Conservation (phyloP, 2,113 vertebrate species). For the Xiphophorus couchianus region DNA sequence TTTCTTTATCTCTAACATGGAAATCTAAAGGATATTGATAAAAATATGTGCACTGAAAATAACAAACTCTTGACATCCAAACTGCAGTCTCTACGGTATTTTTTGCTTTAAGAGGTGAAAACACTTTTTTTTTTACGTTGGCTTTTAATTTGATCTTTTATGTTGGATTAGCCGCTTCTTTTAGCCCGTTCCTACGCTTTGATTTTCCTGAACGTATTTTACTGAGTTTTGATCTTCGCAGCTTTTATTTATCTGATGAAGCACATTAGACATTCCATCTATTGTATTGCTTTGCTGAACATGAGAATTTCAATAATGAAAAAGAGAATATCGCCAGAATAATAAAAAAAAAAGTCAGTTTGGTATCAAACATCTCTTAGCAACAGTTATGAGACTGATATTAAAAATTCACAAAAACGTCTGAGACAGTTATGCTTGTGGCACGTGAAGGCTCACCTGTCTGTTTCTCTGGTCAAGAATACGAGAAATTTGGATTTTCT, state of each 20-base stretch:
- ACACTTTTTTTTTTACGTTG: too few relatives aligned
- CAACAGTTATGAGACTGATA: neutral
- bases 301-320: neutral
- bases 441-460: constrained; percentile 79
- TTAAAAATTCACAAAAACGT: neutral
- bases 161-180: neutral
- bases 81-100: neutral
- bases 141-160: too few relatives aligned
- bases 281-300: neutral
- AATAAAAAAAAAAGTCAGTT: neutral
- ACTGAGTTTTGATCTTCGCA: too few relatives aligned
- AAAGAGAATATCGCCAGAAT: too few relatives aligned
- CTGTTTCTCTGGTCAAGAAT: constrained; percentile 94
- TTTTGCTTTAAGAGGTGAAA: too few relatives aligned
- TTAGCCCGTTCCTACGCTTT: neutral
- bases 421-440: neutral
- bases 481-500: constrained; percentile 97
- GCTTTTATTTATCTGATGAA: too few relatives aligned
- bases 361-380: neutral
- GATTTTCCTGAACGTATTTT: neutral
- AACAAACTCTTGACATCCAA: neutral
- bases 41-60: neutral
- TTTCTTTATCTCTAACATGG: neutral
- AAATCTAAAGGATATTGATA: neutral
- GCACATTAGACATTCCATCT: neutral